phyloP scores from a whole-genome alignment of 92 coral and sea anemone genomes.

The Actinernus sp. region DNA sequence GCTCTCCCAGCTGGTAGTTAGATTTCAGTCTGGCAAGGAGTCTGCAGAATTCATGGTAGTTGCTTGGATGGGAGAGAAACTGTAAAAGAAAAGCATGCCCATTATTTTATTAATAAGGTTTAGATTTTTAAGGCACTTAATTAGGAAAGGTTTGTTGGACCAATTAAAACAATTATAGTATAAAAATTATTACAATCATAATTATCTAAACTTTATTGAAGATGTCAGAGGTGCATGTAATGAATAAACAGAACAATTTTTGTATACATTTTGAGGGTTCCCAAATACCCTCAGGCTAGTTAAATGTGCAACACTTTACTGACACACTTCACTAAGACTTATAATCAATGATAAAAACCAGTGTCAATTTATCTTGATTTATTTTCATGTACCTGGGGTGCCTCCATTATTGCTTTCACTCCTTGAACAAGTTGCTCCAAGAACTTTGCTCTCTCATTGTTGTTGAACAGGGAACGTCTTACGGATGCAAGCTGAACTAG shows the following conservation, averaged over 20 bases:
- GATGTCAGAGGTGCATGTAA: no score
- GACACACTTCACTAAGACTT: no score
- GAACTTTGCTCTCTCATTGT: constrained; percentile 94
- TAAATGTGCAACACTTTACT: no score
- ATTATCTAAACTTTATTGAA: no score
- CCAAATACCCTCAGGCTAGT: no score
- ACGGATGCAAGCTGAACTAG: constrained; percentile 97
- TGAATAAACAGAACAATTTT: no score
- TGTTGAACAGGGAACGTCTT: constrained; percentile 94
- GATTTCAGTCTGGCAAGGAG: constrained; percentile 96
- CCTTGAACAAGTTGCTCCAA: constrained; percentile 95
- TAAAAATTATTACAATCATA: no score
- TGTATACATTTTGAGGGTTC: no score
- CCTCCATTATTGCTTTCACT: constrained; percentile 87
- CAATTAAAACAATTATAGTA: no score
- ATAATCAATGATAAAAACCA: no score
- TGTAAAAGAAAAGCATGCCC: constrained; percentile 21
- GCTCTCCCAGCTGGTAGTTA: constrained; percentile 94
- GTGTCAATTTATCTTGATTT: no score
- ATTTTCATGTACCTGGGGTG: constrained; percentile 90
- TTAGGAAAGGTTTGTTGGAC: no score
- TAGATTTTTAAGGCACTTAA: neutral
- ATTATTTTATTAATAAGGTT: neutral
- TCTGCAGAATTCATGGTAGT: constrained; percentile 98
- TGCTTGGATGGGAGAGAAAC: constrained; percentile 91